Percentiles rank a stretch among this genome's conserved stretches.
Conservation (phyloP, 1,140 invertebrate species). For the Bursaphelenchus mucronatus region DNA sequence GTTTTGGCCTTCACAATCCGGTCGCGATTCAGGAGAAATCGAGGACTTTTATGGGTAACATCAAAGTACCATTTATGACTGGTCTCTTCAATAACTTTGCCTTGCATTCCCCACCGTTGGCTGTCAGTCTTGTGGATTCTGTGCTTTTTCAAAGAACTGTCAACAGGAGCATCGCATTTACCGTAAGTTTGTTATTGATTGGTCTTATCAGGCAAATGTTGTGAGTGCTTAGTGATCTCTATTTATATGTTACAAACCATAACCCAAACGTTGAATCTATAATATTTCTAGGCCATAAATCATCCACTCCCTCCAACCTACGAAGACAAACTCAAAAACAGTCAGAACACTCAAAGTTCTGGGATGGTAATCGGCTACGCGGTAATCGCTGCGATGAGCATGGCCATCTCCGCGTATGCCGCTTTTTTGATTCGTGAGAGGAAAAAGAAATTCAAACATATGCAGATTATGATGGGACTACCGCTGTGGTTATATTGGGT, state of each 20-base stretch:
- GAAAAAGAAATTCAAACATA: conserved; percentile 33
- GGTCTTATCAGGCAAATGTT: no score
- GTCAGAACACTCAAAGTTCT: conserved; percentile 5
- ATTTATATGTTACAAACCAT: no score
- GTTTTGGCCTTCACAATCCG: conserved; percentile 30
- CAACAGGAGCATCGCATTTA: background rate
- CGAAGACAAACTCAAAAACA: conserved; percentile 30
- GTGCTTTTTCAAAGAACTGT: conserved; percentile 6
- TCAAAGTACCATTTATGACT: conserved; percentile 18
- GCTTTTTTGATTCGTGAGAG: conserved; percentile 34
- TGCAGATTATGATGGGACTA: conserved; percentile 65
- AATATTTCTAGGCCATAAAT: conserved; percentile 15
- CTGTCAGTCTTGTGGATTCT: conserved; percentile 15
- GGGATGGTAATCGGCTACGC: conserved; percentile 26
- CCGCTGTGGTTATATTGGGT: conserved; percentile 65
- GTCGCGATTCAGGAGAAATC: conserved; percentile 18
- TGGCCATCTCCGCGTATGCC: conserved; percentile 25
- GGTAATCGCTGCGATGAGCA: conserved; percentile 23
- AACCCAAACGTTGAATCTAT: no score
- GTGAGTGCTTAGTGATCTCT: no score
- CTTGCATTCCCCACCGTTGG: conserved; percentile 23
- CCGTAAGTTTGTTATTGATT: no score
- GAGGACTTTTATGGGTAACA: background rate
- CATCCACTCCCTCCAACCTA: conserved; percentile 31
- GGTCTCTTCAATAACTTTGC: conserved; percentile 28